Conservation (phyloP, 2,113 vertebrate species). For the Carlito syrichta region DNA sequence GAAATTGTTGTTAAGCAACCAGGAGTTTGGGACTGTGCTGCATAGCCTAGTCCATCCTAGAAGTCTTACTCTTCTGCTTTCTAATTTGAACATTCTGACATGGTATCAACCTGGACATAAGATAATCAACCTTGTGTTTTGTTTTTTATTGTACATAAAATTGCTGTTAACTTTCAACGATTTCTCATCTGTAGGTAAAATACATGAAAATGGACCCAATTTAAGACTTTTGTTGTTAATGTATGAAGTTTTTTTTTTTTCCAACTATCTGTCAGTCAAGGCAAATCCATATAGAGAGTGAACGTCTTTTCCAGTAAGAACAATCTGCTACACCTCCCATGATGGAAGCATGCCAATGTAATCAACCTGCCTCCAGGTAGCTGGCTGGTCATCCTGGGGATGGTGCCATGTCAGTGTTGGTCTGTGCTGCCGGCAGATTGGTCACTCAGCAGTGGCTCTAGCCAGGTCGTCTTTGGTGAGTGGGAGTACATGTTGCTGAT, state of each 20-base stretch:
- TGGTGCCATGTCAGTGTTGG: constrained; percentile 59
- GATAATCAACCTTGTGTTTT: not conserved
- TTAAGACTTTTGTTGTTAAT: not conserved
- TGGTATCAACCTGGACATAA: not conserved
- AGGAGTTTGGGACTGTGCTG: not conserved
- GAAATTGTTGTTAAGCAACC: not conserved
- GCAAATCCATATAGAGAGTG: not conserved
- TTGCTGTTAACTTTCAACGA: not conserved
- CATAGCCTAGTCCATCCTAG: not conserved
- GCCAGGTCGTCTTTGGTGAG: constrained; percentile 41
- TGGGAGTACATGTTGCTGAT: not conserved
- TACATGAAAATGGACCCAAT: not conserved
- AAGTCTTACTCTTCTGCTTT: not conserved
- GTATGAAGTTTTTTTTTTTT: not conserved
- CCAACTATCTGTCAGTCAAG: not conserved
- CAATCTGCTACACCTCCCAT: not conserved
- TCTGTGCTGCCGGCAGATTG: constrained; percentile 54
- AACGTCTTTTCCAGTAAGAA: constrained; percentile 18
- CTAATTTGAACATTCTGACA: not conserved
- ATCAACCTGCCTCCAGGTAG: constrained; percentile 70
- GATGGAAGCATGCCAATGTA: constrained; percentile 61
- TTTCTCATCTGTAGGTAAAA: not conserved
- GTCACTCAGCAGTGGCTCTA: constrained; percentile 54
- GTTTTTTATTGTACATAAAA: not conserved
- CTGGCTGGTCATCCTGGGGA: constrained; percentile 55